These are phyloP conservation scores for Popillia japonica DNA, from an alignment of 1,140 invertebrate genomes.

Conservation along the genomic window DNA sequence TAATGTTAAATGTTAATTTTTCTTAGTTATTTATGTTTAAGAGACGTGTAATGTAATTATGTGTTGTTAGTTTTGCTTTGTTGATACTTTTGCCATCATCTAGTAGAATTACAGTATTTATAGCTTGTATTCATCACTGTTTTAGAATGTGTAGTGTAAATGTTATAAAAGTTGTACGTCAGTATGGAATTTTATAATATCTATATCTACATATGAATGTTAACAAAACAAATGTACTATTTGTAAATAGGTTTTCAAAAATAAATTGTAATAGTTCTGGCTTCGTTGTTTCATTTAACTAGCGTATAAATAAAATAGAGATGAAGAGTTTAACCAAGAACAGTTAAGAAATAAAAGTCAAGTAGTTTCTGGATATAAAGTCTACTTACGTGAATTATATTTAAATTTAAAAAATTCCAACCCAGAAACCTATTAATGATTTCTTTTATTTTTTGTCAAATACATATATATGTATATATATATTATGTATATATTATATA, in stretches of 20 bases:
- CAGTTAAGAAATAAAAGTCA: no score
- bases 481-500: no score
- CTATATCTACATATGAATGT: not conserved
- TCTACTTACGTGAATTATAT: no score
- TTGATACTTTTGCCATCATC: not conserved
- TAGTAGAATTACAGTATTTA: not conserved
- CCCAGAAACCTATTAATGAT: no score
- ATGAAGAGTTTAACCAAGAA: not conserved
- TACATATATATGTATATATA: no score
- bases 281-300: not conserved
- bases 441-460: no score
- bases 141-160: slow-evolving; percentile 2
- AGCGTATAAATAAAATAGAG: not conserved
- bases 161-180: not conserved
- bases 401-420: no score
- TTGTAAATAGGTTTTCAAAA: slow-evolving; percentile 7
- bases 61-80: slow-evolving; percentile 8
- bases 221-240: not conserved
- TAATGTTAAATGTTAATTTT: slow-evolving; percentile 12
- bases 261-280: not conserved
- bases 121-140: not conserved
- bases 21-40: slow-evolving; percentile 7
- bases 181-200: not conserved
- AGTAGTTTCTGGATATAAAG: no score
- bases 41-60: not conserved